Percentiles rank a stretch among this genome's conserved stretches.
Evolutionary conservation across 2,797 vertebrate species (phyloP).

Genomic region (Esox masquinongy): DNA sequence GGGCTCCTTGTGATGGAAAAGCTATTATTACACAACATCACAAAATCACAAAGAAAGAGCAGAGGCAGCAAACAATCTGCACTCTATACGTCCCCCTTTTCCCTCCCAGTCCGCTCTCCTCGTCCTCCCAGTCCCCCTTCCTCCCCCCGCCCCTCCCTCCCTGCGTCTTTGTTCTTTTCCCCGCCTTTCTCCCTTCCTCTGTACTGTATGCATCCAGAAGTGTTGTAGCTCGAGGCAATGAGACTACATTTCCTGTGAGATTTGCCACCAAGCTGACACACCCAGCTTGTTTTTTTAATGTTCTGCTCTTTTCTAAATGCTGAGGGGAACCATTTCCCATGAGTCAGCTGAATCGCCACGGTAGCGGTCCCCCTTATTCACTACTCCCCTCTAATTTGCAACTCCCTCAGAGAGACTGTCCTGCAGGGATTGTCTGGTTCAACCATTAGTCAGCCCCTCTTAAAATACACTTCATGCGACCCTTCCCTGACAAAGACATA

Average conservation of each 20-base stretch:
- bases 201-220: conserved; percentile 16
- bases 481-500: neutral
- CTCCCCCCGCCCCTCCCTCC: conserved; percentile 16
- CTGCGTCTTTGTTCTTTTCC: conserved; percentile 5
- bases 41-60: conserved; percentile 9
- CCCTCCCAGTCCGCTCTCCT: neutral
- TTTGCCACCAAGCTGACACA: conserved; percentile 35
- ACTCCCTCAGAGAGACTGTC: neutral
- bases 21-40: conserved; percentile 30
- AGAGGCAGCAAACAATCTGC: conserved; percentile 19
- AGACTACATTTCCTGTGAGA: conserved; percentile 61
- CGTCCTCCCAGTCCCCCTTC: neutral
- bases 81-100: conserved; percentile 1
- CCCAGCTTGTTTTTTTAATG: conserved; percentile 44
- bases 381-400: neutral
- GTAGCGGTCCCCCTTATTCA: conserved; percentile 15
- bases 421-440: conserved; percentile 15
- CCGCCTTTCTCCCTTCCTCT: neutral
- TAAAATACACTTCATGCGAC: conserved; percentile 19
- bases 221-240: conserved; percentile 44
- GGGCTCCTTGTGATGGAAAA: conserved; percentile 11
- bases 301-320: conserved; percentile 60
- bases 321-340: conserved; percentile 42
- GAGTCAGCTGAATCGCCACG: conserved; percentile 56
- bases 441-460: conserved; percentile 1